Evolutionary conservation across 2,888 invertebrate species (phyloP), one percentile per base, ranked within the genome.

Genomic region (Dasysyrphus tricinctus): DNA sequence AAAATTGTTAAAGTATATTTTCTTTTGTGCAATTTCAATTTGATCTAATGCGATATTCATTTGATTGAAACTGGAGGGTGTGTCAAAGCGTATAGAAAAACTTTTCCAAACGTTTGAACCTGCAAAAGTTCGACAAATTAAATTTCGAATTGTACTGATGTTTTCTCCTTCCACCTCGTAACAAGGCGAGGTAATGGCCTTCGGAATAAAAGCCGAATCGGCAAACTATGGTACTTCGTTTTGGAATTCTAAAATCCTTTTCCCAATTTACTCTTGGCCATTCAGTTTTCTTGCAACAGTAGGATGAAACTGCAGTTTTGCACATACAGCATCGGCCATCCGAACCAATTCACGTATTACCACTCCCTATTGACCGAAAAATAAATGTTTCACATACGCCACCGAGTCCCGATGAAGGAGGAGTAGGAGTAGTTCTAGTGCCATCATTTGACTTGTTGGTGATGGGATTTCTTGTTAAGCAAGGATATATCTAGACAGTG

Each of bases 341-440:
- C 78, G 74, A 61, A 75, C 86, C 78, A 73, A 65, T 82, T 57
- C 78, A 82, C 82, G 75, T 86, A 65, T 59, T 75, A 75, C 8
- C 39, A 59, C 39, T 78, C 78, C 75, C 78, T 75, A 78, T 79
- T 82, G 78, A 78, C 63, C 78, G 67, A 82, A 82, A 82, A 86
- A 86, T 86, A 74, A 86, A 86, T 82, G 74, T 75, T 75, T 57
- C 86, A 78, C 77, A 77, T 74, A 81, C 81, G 74, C 69, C 77
- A 63, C 61, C 39, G 77, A 29, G 59, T 76, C 51, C 59, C 29
- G n/a, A 49, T 49, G 7, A 29, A 12, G 42, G 44, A 16, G 34
- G 47, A 34, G 59, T 47, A 12, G 11, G 24, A 24, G 24, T 24
- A 24, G 24, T 59, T 39, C 49, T 57, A 63, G 56, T 61, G 57